Evolutionary conservation across 2,113 vertebrate species (phyloP).

Genomic region (Pterocles burchelli): DNA sequence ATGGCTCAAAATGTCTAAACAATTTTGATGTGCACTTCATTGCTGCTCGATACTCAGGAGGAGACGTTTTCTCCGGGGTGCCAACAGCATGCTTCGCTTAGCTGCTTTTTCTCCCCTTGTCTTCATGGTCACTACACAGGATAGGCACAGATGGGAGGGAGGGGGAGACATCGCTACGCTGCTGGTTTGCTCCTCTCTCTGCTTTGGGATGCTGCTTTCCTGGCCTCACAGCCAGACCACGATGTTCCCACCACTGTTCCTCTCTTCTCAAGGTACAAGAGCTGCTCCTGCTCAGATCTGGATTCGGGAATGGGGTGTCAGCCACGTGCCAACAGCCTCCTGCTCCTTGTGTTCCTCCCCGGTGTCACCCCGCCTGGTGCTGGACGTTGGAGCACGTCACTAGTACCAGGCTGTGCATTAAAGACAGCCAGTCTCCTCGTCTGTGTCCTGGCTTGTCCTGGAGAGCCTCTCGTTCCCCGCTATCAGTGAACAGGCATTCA

Average conservation of each 20-base stretch:
- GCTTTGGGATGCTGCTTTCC: not conserved
- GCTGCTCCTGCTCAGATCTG: not conserved
- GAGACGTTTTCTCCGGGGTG: not conserved
- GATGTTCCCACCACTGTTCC: not conserved
- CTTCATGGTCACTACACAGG: not conserved
- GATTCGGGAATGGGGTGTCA: not conserved
- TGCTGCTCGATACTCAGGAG: not conserved
- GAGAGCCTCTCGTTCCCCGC: not conserved
- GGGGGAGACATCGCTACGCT: accelerated
- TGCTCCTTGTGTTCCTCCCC: not conserved
- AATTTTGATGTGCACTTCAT: not conserved
- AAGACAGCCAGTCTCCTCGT: not conserved
- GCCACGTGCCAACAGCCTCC: not conserved
- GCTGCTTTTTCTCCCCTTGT: not conserved
- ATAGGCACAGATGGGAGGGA: not conserved
- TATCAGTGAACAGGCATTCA: not conserved
- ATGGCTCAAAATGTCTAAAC: not conserved
- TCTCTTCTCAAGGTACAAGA: not conserved
- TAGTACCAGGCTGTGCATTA: not conserved
- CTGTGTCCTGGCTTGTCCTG: not conserved
- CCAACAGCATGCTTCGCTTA: not conserved
- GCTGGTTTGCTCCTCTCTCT: not conserved
- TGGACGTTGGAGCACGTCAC: accelerated
- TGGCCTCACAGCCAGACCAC: accelerated
- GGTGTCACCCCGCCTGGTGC: not conserved